Evolutionary conservation across 2,797 vertebrate species (phyloP).

Genomic region (Hemitrygon akajei): DNA sequence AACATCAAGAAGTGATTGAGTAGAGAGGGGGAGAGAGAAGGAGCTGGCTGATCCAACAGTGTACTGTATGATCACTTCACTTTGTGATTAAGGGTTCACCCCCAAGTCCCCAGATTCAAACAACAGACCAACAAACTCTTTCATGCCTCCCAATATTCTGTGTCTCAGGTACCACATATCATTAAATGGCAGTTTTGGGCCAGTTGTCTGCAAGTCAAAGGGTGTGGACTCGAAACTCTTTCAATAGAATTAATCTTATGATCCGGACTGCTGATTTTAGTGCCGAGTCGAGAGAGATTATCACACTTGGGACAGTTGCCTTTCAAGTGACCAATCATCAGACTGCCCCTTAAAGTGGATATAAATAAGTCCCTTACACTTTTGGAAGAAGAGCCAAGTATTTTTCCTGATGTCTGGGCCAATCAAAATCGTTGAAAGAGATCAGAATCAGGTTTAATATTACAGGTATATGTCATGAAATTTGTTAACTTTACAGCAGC

Average conservation of each 20-base stretch:
- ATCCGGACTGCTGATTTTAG: background rate
- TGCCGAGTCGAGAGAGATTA: background rate
- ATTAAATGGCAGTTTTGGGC: background rate
- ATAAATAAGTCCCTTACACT: background rate
- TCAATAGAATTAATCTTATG: background rate
- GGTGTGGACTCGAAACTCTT: background rate
- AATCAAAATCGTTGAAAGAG: background rate
- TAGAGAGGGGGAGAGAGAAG: background rate
- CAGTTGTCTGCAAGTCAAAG: background rate
- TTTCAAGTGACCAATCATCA: no score
- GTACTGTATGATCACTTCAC: background rate
- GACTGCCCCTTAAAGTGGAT: background rate
- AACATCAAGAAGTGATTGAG: background rate
- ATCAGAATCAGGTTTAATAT: no score
- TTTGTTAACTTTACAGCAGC: no score
- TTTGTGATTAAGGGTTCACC: background rate
- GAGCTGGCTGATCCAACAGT: background rate
- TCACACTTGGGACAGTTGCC: no score
- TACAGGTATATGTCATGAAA: no score
- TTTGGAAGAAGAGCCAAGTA: background rate
- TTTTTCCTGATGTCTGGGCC: background rate
- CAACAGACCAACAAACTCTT: background rate
- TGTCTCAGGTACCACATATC: background rate
- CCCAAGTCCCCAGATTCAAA: background rate
- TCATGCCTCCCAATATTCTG: no score